These are phyloP conservation scores for Agrypnus murinus DNA, from an alignment of 2,888 invertebrate genomes.

Conservation along the genomic window DNA sequence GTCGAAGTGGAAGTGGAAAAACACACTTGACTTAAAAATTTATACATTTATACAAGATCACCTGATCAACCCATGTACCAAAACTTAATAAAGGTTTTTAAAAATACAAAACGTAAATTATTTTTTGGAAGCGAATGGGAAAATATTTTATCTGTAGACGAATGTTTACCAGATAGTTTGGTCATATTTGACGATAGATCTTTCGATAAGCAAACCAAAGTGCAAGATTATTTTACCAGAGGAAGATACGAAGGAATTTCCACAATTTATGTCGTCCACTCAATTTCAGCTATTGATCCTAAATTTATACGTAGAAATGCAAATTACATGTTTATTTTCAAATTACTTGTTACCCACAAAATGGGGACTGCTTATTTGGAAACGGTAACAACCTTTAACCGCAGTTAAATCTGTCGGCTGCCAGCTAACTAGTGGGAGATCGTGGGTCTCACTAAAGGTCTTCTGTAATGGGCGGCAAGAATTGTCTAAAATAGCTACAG, in stretches of 20 bases:
- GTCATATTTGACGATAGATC: conserved; percentile 1
- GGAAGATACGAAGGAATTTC: conserved; percentile 2
- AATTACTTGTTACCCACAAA: too few relatives aligned
- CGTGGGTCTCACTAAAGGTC: too few relatives aligned
- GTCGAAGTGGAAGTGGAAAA: not conserved
- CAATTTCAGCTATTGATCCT: conserved; percentile 1
- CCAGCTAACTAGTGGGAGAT: too few relatives aligned
- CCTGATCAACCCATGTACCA: conserved; percentile 15
- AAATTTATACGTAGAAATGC: conserved; percentile 13
- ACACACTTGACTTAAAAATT: conserved; percentile 15
- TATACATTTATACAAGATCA: conserved; percentile 17
- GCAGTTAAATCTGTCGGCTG: too few relatives aligned
- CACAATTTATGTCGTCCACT: not conserved
- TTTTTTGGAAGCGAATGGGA: conserved; percentile 7
- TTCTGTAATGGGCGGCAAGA: too few relatives aligned
- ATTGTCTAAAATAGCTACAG: too few relatives aligned
- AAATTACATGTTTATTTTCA: conserved; percentile 17
- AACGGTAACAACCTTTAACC: too few relatives aligned
- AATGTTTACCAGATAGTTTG: conserved; percentile 14
- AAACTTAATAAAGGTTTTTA: conserved; percentile 12
- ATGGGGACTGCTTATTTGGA: too few relatives aligned
- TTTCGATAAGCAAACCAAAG: conserved; percentile 18
- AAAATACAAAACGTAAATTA: conserved; percentile 16
- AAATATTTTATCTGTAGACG: conserved; percentile 12
- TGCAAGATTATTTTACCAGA: conserved; percentile 18